Evolutionary conservation across 1,140 invertebrate species (phyloP).

Genomic region (Meloidogyne chitwoodi): DNA sequence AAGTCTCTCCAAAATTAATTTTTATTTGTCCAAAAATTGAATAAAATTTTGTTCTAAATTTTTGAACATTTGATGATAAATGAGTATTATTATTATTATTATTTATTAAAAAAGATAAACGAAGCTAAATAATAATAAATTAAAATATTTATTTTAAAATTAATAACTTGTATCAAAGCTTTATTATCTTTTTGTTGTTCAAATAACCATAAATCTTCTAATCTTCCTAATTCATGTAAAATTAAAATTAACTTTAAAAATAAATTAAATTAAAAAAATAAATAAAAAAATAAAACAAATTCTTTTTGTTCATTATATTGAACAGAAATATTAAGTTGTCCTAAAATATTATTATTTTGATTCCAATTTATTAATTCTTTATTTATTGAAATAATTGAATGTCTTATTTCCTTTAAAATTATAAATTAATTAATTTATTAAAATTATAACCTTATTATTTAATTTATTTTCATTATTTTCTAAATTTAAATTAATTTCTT

Average conservation of each 20-base stretch:
- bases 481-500: neutral
- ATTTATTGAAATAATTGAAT: neutral
- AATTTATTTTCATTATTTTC: no score
- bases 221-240: neutral
- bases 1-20: conserved; percentile 15
- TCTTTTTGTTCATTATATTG: conserved; percentile 18
- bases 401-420: neutral
- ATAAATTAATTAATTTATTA: no score
- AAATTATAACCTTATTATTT: no score
- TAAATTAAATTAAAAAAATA: neutral
- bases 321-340: neutral
- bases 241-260: conserved; percentile 3
- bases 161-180: neutral
- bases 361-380: neutral
- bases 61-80: conserved; percentile 1
- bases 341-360: neutral
- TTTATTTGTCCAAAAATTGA: neutral
- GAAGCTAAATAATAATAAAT: neutral
- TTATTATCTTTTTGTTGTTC: neutral
- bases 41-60: conserved; percentile 15
- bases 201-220: neutral
- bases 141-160: neutral
- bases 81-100: neutral
- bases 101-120: conserved; percentile 2
- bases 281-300: neutral